Percentiles rank a stretch among this genome's conserved stretches.
Conservation (phyloP, 2,888 invertebrate genomes). For the Miltochrista miniata region DNA sequence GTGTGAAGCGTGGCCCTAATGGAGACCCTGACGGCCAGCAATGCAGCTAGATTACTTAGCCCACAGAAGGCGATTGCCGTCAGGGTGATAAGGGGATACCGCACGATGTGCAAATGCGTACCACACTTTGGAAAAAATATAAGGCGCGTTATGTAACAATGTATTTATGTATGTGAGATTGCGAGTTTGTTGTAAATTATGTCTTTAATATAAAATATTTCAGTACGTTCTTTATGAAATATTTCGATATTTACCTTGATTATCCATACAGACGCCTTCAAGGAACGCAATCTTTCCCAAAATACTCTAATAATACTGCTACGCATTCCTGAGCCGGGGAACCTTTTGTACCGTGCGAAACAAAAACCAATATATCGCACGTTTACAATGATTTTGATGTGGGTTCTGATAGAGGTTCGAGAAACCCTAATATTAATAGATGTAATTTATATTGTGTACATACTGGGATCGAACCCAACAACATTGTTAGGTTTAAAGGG, state of each 20-base stretch:
- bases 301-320: not conserved
- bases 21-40: too few relatives aligned
- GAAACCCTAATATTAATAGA: conserved; percentile 45
- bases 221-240: too few relatives aligned
- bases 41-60: too few relatives aligned
- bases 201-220: too few relatives aligned
- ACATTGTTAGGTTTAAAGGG: conserved; percentile 25
- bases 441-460: conserved; percentile 42
- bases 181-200: too few relatives aligned
- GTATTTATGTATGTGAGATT: too few relatives aligned
- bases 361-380: conserved; percentile 48
- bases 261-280: not conserved
- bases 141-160: too few relatives aligned
- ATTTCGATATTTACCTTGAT: not conserved
- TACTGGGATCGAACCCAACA: conserved; percentile 9
- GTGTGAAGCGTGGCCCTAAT: too few relatives aligned
- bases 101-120: too few relatives aligned
- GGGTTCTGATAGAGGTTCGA: conserved; percentile 44
- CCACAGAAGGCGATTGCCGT: too few relatives aligned
- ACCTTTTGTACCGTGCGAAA: conserved; percentile 28
- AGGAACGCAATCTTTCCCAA: not conserved
- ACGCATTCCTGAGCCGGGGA: conserved; percentile 19
- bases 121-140: too few relatives aligned
- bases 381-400: conserved; percentile 44
- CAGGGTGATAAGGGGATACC: too few relatives aligned